These are phyloP conservation scores for Dromococcyx pavoninus DNA, from an alignment of 2,797 vertebrate species.

Conservation along the genomic window DNA sequence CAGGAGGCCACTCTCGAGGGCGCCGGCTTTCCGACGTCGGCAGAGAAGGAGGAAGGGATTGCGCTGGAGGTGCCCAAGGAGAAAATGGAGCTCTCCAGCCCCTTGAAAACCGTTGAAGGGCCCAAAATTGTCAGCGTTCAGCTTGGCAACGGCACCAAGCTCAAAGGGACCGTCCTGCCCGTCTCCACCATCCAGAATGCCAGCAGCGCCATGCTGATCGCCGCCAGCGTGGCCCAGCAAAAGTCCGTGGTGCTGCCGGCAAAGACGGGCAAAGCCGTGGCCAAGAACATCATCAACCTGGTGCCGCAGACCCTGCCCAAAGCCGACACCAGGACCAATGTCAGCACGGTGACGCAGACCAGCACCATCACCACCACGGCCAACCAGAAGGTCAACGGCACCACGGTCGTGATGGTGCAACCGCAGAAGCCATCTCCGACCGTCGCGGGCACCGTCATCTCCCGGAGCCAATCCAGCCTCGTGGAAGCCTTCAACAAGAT, in stretches of 20 bases:
- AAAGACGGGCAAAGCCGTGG: constrained; percentile 79
- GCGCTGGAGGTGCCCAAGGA: background rate
- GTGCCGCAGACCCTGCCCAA: constrained; percentile 83
- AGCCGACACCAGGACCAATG: background rate
- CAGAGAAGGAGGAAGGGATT: background rate
- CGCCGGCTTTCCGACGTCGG: rapidly evolving
- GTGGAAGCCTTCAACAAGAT: constrained; percentile 98
- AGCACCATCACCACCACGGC: constrained; percentile 48
- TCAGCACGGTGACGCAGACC: constrained; percentile 32
- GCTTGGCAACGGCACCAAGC: constrained; percentile 74
- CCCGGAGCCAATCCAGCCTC: constrained; percentile 91
- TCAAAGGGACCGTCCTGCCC: constrained; percentile 79
- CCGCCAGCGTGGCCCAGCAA: constrained; percentile 86
- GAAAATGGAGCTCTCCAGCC: background rate
- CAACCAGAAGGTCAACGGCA: constrained; percentile 82
- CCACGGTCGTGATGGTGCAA: constrained; percentile 74
- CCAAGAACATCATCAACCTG: constrained; percentile 83
- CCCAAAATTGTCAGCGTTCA: constrained; percentile 76
- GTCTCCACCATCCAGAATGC: constrained; percentile 86
- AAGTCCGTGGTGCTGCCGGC: constrained; percentile 75
- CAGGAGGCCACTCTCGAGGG: constrained; percentile 1
- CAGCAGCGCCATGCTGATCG: constrained; percentile 92
- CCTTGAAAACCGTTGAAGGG: background rate
- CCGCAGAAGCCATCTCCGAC: constrained; percentile 84
- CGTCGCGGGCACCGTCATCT: constrained; percentile 87